These are phyloP conservation scores for Enteromius fasciolatus DNA, from an alignment of 2,797 vertebrate species.

Conservation along the genomic window DNA sequence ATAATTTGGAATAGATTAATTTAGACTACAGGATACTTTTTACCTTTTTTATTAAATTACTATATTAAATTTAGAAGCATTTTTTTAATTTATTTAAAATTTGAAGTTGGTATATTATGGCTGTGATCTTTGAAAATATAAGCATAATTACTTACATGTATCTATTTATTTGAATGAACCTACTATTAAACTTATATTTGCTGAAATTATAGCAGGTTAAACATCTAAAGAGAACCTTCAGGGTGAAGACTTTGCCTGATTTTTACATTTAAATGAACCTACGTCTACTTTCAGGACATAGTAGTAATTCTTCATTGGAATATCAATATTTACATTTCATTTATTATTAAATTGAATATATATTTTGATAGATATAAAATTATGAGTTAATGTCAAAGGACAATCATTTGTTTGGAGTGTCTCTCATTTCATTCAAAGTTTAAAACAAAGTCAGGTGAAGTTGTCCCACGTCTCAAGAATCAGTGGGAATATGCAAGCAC, in stretches of 20 bases:
- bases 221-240: neutral
- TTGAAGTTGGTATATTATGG: neutral
- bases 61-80: too few species aligned
- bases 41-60: too few species aligned
- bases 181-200: neutral
- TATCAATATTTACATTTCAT: neutral
- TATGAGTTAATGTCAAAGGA: neutral
- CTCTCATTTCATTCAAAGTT: neutral
- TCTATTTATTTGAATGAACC: neutral
- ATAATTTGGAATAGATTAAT: too few species aligned
- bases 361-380: neutral
- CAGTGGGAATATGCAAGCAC: neutral
- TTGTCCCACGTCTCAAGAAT: neutral
- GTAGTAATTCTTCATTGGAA: neutral
- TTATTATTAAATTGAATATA: neutral
- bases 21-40: too few species aligned
- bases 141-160: neutral
- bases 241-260: neutral
- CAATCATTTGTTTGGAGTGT: neutral
- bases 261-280: neutral
- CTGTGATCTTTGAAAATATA: neutral
- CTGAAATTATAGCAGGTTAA: neutral
- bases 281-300: neutral
- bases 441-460: neutral
- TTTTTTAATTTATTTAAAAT: neutral